Evolutionary conservation across 2,113 vertebrate genomes (phyloP).

Genomic region (Callorhinus ursinus): DNA sequence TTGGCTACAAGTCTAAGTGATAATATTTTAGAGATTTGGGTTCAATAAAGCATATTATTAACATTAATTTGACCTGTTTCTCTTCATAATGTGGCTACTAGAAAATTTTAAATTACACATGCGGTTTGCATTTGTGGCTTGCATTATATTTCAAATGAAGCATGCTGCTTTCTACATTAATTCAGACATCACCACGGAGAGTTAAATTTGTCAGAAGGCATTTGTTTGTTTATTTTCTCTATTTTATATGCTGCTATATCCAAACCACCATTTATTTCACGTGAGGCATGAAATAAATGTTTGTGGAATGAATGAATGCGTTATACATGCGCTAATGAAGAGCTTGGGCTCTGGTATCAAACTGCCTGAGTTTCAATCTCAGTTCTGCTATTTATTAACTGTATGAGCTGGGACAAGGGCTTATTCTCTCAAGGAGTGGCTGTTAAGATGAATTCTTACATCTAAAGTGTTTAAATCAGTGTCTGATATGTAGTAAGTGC

Average conservation of each 20-base stretch:
- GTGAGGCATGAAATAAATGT: constrained; percentile 32
- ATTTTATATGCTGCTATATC: not conserved
- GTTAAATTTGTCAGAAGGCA: not conserved
- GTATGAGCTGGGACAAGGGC: not conserved
- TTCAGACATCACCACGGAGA: not conserved
- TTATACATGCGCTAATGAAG: not conserved
- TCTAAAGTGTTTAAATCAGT: not conserved
- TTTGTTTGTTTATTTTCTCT: not conserved
- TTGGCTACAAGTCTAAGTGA: not conserved
- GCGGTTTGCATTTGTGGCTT: not conserved
- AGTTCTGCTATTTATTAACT: constrained; percentile 28
- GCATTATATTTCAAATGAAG: not conserved
- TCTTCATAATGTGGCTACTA: not conserved
- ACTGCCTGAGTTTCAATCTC: not conserved
- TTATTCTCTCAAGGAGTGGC: not conserved
- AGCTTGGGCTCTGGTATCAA: not conserved
- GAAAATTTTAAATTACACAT: constrained; percentile 9
- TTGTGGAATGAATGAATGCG: not conserved
- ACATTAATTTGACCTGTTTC: not conserved
- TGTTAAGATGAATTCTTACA: constrained; percentile 34
- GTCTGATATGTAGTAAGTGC: not conserved
- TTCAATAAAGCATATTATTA: constrained; percentile 31
- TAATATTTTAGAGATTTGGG: not conserved
- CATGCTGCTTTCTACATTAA: not conserved
- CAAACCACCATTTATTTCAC: not conserved